Evolutionary conservation across 2,113 vertebrate genomes (phyloP), one percentile per base, ranked within the genome.

Genomic region (Glareola pratincola): DNA sequence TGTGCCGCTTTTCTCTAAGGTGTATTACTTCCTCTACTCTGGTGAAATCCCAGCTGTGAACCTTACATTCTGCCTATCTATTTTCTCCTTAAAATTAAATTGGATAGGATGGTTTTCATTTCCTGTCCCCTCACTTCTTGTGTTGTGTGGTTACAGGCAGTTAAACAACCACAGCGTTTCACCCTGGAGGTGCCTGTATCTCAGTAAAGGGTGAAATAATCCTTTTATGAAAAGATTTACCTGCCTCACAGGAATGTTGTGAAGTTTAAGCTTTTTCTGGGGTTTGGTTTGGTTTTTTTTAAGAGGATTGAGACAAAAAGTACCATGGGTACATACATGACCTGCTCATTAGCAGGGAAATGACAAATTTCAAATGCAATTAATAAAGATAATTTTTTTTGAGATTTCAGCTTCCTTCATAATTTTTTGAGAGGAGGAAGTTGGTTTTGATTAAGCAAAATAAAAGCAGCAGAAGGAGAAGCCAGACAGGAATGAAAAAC

Each of bases 71-170:
- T 47, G 67, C 39, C 62, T 88, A 51, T 69, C 85, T 88, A 18
- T 83, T 91, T 92, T 93, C 57, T 75, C 76, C 91, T 92, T 92
- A 81, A 94, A 91, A 94, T 85, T 89, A 94, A 95, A 95, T 95
- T 95, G 95, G 66, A 72, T 92, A 69, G 93, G 92, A 94, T 92
- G 80, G 91, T 89, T 96, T 95, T 94, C 76, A 97, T 97, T 94
- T 97, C 69, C 88, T 95, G 51, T 91, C 68, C 79, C 41, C 39
- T 92, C 66, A 51, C 43, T 92, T 92, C 85, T 95, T 62, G 36
- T 87, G 76, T 77, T 92, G 34, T 89, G 64, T 78, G 72, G 68
- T 83, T 91, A 84, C 88, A 81, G 72, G 76, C 94, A 81, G 90
- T 84, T 68, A 64, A 96, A 93, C 93, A 93, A 56, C 75, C 56